A percentile compares a stretch with the other conserved stretches of the same genome.
Evolutionary conservation across 2,888 invertebrate species (phyloP).

Genomic region (Noctua comes): DNA sequence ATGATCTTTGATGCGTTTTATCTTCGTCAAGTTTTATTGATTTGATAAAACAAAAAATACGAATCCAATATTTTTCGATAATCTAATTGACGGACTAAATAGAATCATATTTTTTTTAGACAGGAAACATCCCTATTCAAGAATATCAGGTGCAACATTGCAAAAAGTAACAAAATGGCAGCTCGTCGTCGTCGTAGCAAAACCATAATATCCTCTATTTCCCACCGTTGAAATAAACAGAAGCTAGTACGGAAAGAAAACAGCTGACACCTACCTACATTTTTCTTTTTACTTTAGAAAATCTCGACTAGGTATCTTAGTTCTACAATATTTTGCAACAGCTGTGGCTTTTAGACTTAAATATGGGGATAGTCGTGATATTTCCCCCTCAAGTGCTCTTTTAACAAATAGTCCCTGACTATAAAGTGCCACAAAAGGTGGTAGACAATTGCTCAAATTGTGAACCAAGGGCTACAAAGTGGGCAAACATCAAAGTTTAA

Average conservation of each 20-base stretch:
- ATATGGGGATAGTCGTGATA: slow-evolving; percentile 8
- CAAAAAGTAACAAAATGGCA: slow-evolving; percentile 28
- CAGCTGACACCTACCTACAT: slow-evolving; percentile 3
- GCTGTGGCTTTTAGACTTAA: slow-evolving; percentile 39
- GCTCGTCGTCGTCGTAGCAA: slow-evolving; percentile 5
- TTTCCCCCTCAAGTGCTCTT: slow-evolving; percentile 32
- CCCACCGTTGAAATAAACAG: slow-evolving; percentile 10
- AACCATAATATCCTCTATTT: slow-evolving; percentile 20
- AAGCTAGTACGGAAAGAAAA: slow-evolving; percentile 7
- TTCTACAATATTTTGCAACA: slow-evolving; percentile 40
- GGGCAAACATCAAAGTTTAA: slow-evolving; percentile 46
- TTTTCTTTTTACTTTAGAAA: slow-evolving; percentile 13
- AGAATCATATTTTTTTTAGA: no score
- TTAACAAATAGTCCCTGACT: slow-evolving; percentile 29
- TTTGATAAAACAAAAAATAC: no score
- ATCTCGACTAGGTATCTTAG: background rate
- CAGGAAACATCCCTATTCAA: no score
- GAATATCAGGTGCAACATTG: slow-evolving; percentile 16
- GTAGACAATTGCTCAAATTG: slow-evolving; percentile 32
- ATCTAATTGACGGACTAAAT: no score
- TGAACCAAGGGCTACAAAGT: slow-evolving; percentile 36
- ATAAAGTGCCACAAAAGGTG: slow-evolving; percentile 20
- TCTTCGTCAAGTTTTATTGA: no score
- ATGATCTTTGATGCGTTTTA: no score
- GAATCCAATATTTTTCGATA: no score